Evolutionary conservation across 2,113 vertebrate species (phyloP).

Genomic region (Salvelinus alpinus): DNA sequence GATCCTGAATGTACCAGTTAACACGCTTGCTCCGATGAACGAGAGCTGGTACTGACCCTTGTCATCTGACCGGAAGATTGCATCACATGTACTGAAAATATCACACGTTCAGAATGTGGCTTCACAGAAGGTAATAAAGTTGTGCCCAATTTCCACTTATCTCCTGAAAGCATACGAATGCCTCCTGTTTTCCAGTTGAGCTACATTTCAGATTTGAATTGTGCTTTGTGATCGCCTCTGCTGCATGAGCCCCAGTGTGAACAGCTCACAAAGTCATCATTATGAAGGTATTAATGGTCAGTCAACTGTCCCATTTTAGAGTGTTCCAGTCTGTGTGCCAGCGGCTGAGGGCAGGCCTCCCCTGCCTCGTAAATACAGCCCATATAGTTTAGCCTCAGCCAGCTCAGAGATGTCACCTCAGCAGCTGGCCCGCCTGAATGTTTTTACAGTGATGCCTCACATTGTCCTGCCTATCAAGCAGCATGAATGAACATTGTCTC

Average conservation of each 20-base stretch:
- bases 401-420: too few species aligned
- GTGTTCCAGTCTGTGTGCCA: constrained; percentile 12
- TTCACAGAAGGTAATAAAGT: neutral
- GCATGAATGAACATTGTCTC: constrained; percentile 25
- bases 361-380: constrained; percentile 11
- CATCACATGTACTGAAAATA: neutral
- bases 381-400: too few species aligned
- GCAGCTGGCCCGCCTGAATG: too few species aligned
- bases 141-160: neutral
- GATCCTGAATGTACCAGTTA: too few species aligned
- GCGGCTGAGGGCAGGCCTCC: constrained; percentile 4
- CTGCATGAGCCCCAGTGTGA: neutral
- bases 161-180: neutral
- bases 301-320: constrained; percentile 1
- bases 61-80: neutral
- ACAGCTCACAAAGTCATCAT: neutral
- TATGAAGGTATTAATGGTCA: neutral
- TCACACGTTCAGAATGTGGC: too few species aligned
- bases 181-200: neutral
- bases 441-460: too few species aligned
- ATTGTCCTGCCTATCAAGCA: neutral
- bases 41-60: too few species aligned
- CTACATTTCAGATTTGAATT: neutral
- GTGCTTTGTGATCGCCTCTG: neutral
- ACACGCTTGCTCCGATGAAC: too few species aligned